Evolutionary conservation across 2,888 invertebrate genomes (phyloP).

Genomic region (Aethes cnicana): DNA sequence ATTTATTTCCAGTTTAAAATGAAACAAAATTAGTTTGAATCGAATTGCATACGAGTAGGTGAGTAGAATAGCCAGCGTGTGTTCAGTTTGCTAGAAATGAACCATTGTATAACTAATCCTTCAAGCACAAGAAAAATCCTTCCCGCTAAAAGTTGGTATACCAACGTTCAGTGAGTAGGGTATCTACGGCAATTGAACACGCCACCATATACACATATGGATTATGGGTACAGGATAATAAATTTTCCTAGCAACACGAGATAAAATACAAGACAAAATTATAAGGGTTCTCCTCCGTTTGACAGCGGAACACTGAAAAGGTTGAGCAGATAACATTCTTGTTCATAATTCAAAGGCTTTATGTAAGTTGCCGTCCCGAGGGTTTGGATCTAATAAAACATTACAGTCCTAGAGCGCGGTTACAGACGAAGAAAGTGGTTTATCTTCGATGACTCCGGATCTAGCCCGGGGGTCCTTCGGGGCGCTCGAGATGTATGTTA

Average conservation of each 20-base stretch:
- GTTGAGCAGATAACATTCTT: slow-evolving; percentile 27
- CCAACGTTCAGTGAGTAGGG: slow-evolving; percentile 2
- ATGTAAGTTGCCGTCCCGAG: slow-evolving; percentile 34
- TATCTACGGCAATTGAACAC: slow-evolving; percentile 13
- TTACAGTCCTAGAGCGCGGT: slow-evolving; percentile 35
- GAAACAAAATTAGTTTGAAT: no score
- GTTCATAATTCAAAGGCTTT: slow-evolving; percentile 30
- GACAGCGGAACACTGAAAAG: slow-evolving; percentile 29
- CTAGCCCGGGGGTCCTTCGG: slow-evolving; percentile 7
- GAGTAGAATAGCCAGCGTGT: no score
- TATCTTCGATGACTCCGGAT: slow-evolving; percentile 18
- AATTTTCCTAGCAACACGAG: slow-evolving; percentile 13
- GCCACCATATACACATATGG: slow-evolving; percentile 16
- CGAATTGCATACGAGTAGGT: no score
- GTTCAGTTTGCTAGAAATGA: no score
- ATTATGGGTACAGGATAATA: slow-evolving; percentile 17
- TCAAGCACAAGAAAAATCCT: no score
- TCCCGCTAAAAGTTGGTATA: neutral
- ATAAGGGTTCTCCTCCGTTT: slow-evolving; percentile 26
- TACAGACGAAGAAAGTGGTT: slow-evolving; percentile 13
- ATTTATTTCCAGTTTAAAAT: no score
- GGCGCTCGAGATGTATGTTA: no score
- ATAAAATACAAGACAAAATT: slow-evolving; percentile 29
- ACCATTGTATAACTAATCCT: neutral
- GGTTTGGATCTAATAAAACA: slow-evolving; percentile 45